Evolutionary conservation across 2,888 invertebrate genomes (phyloP).

Genomic region (Neria commutata): DNA sequence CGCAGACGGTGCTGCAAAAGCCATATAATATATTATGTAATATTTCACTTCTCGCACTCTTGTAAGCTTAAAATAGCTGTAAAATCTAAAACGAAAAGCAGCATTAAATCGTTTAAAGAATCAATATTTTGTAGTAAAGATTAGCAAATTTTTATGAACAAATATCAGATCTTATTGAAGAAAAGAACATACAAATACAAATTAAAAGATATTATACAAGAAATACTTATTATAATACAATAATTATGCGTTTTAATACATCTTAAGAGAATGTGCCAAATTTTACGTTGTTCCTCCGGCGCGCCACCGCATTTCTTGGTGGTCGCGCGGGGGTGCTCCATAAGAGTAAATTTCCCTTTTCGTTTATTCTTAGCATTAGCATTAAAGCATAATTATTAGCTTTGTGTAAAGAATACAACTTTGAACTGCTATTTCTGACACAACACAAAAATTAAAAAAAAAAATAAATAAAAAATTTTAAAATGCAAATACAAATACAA

Average conservation of each 20-base stretch:
- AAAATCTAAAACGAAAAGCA: conserved; percentile 32
- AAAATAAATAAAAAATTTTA: conserved; percentile 32
- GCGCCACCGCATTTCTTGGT: conserved; percentile 50
- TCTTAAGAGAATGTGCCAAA: conserved; percentile 58
- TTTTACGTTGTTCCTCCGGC: conserved; percentile 60
- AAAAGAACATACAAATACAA: conserved; percentile 22
- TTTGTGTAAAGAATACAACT: conserved; percentile 43
- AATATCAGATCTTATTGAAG: conserved; percentile 29
- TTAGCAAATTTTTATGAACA: conserved; percentile 11
- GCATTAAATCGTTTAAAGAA: conserved; percentile 28
- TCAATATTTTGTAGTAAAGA: conserved; percentile 30
- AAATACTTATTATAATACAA: conserved; percentile 30
- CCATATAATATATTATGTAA: too few relatives aligned
- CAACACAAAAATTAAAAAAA: conserved; percentile 19
- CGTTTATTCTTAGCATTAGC: conserved; percentile 31
- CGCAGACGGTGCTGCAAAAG: too few relatives aligned
- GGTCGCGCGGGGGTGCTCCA: conserved; percentile 33
- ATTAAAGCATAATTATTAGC: conserved; percentile 40
- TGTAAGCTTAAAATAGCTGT: conserved; percentile 30
- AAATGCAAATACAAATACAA: conserved; percentile 24
- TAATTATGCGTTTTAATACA: conserved; percentile 21
- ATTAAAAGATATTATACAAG: conserved; percentile 32
- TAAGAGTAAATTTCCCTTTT: too few relatives aligned
- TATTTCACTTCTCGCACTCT: too few relatives aligned
- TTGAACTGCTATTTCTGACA: conserved; percentile 36